These are phyloP conservation scores for Syngnathus rostellatus DNA, from an alignment of 2,797 vertebrate genomes.

Conservation along the genomic window DNA sequence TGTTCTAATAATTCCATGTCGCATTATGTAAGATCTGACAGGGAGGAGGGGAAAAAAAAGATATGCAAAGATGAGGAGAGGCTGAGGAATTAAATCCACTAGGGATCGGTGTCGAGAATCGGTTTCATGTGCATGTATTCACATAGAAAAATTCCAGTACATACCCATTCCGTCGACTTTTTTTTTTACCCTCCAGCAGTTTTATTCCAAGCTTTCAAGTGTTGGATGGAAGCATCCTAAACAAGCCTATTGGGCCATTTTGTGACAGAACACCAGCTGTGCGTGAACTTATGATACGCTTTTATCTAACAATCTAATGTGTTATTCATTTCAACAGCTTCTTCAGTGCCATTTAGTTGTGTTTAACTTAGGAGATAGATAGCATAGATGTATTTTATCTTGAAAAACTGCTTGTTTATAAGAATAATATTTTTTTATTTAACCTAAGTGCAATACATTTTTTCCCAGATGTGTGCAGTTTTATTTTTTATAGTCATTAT, in stretches of 20 bases:
- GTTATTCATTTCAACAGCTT: slow-evolving; percentile 38
- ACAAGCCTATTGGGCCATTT: not conserved
- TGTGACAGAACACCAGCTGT: slow-evolving; percentile 10
- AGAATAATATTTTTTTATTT: not conserved
- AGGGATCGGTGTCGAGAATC: not conserved
- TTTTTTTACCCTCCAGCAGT: not conserved
- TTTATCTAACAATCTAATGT: slow-evolving; percentile 30
- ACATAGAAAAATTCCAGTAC: not conserved
- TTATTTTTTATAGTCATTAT: too few species aligned
- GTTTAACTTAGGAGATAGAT: too few species aligned
- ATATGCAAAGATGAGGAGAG: slow-evolving; percentile 11
- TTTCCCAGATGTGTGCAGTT: too few species aligned
- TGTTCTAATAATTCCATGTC: slow-evolving; percentile 32
- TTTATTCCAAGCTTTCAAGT: not conserved
- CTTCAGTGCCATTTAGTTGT: too few species aligned
- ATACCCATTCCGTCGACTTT: not conserved
- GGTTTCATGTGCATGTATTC: not conserved
- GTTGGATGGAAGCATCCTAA: not conserved
- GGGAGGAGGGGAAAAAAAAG: slow-evolving; percentile 14
- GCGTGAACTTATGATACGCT: slow-evolving; percentile 23
- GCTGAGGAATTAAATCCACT: not conserved
- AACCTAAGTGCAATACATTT: not conserved
- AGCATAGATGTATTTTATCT: too few species aligned
- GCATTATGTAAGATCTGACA: slow-evolving; percentile 44
- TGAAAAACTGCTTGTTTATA: too few species aligned